Conservation (phyloP, 2,113 vertebrate species). For the Petaurus breviceps region DNA sequence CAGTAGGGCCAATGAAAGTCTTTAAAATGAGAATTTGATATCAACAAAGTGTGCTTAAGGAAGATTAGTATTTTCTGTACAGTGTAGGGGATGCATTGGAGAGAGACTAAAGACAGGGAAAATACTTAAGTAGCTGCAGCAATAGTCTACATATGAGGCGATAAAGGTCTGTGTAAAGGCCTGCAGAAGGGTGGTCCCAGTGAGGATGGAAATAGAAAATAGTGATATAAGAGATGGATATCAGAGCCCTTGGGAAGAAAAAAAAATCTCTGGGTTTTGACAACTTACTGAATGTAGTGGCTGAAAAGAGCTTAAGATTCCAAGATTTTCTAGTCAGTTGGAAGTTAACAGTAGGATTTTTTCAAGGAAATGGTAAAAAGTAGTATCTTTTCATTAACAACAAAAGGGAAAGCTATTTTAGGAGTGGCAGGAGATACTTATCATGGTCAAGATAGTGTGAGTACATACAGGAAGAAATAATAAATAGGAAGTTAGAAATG, state of each 20-base stretch:
- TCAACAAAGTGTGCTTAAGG: too few relatives aligned
- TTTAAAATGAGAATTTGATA: too few relatives aligned
- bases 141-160: constrained; percentile 29
- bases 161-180: constrained; percentile 6
- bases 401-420: background rate
- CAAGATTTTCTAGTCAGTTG: background rate
- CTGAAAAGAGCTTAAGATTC: background rate
- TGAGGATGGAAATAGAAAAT: constrained; percentile 28
- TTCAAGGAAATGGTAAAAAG: background rate
- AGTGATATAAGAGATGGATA: constrained; percentile 32
- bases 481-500: background rate
- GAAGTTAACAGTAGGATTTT: background rate
- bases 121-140: constrained; percentile 40
- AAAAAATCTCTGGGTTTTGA: background rate
- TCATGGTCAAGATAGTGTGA: background rate
- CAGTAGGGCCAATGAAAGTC: too few relatives aligned
- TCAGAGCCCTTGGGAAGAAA: background rate
- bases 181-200: constrained; percentile 2
- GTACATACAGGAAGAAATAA: background rate
- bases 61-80: too few relatives aligned
- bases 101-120: constrained; percentile 26
- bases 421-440: background rate
- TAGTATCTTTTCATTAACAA: background rate
- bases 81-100: background rate
- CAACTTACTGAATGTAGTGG: background rate